These are phyloP conservation scores for Xestia c-nigrum DNA, from an alignment of 2,888 invertebrate species.

Conservation along the genomic window DNA sequence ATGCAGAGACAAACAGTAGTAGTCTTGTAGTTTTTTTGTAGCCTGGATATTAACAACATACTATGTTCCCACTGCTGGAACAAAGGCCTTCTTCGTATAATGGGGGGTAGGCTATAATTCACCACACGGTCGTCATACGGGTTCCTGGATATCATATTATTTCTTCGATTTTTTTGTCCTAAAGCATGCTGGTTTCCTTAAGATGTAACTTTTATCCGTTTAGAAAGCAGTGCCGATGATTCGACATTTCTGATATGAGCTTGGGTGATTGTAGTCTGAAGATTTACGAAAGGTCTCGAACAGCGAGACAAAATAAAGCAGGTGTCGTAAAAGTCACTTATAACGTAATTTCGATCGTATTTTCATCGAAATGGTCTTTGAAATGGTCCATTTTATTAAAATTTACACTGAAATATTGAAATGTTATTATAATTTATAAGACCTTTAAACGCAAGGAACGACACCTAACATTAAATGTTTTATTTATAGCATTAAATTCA, in stretches of 20 bases:
- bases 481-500: constrained; percentile 49
- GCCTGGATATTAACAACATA: neutral
- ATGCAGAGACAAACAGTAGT: neutral
- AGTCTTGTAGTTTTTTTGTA: neutral
- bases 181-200: neutral
- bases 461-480: constrained; percentile 41
- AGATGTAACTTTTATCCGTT: neutral
- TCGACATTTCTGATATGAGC: neutral
- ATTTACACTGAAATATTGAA: constrained; percentile 42
- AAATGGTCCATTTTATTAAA: constrained; percentile 40
- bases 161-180: neutral
- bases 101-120: neutral
- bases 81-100: neutral
- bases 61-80: neutral
- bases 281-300: neutral
- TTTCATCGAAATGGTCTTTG: constrained; percentile 33
- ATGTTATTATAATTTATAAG: constrained; percentile 52
- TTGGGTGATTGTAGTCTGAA: neutral
- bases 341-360: constrained; percentile 24
- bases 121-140: neutral
- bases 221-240: neutral
- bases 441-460: constrained; percentile 41
- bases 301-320: constrained; percentile 15
- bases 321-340: constrained; percentile 22
- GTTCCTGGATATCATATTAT: neutral